Base-by-base conservation (phyloP, 2,113 vertebrate species). In the Sprattus sprattus region DNA sequence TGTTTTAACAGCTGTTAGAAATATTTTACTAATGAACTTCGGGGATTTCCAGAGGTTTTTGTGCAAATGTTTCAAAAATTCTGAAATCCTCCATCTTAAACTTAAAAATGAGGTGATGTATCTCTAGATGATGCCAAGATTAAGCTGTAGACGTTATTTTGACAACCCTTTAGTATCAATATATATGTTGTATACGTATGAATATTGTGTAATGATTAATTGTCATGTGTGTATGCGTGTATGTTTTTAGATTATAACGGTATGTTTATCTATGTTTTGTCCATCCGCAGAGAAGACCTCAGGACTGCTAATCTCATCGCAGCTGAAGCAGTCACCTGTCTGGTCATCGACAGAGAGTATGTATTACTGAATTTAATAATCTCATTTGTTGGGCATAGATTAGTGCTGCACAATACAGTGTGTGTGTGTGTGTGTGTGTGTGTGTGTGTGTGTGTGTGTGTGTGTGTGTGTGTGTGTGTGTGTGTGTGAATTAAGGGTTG, bases 341-440 rank as follows among this genome's bases (percentile, higher is more conserved):
- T 99, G 81, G 98, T 99, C 91, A 98, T 99, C 50, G 97, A 99
- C 94, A 94, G 98, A 97, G 98, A 99, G 98, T 99, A 94, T 97
- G 97, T 96, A 52, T 13, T 18, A 22, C 45, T 80, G 6, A 39
- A 20, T 45, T 45, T 39, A 39, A 39, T 39, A 39, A 39, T 39
- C 39, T 39, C 39, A 8, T 52, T 45, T 45, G n/a, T 44, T 6
- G 6, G 52, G 15, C 16, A 54, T 45, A 44, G 39, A 15, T n/a
- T 83, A 25, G 28, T 52, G 57, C 20, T 47, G 18, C 4, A 4
- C 20, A 28, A 32, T 47, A 15, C 67, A 2, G 20, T 64, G 83
- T 85, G 64, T 32, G 10, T 28, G 64, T 25, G 25, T 71, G n/a
- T 71, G 64, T 32, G n/a, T 71, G 25, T 32, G 25, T 32, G 25